Evolutionary conservation across 2,113 vertebrate genomes (phyloP), one percentile per base, ranked within the genome.

Genomic region (Vidua chalybeata): DNA sequence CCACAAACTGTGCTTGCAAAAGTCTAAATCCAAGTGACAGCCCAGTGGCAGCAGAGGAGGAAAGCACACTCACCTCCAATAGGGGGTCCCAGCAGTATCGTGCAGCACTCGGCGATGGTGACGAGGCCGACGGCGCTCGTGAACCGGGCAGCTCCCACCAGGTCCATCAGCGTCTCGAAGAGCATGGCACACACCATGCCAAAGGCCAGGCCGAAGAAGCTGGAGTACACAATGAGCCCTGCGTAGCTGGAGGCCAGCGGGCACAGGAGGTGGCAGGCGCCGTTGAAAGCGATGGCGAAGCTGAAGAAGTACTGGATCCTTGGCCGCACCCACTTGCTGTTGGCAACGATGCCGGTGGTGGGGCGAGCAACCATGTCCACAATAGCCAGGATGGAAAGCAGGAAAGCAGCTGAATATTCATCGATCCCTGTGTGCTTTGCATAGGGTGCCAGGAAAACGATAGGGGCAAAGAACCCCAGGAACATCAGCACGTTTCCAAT

Each of bases 81-180:
- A 4, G 99, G 99, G 3, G 98, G 99, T 54, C 98, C 98, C 62
- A 98, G 95, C 22, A 98, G 94, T 39, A 99, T 97, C 0, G 98
- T 98, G 85, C 98, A 97, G 93, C 98, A 98, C 93, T 99, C 98
- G 0, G 98, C 97, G 58, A 99, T 98, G 66, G 98, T 99, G 95
- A 98, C 98, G 22, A 98, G 96, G 73, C 98, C 98, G 13, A 99
- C 97, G 1, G 98, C 98, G 1, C 98, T 98, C 17, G 98, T 97
- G 93, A 98, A 98, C 16, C 97, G 96, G 9, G 96, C 45, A 13
- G 95, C 97, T 79, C 99, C 98, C 93, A 98, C 98, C 7, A 98
- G 97, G 92, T 98, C 98, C 98, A 98, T 98, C 43, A 99, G 98
- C 2, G 98, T 98, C 96, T 99, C 98, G 45, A 99, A 98, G 43